Conservation (phyloP, 2,888 invertebrate species). For the Hemicrepidius hirtus region DNA sequence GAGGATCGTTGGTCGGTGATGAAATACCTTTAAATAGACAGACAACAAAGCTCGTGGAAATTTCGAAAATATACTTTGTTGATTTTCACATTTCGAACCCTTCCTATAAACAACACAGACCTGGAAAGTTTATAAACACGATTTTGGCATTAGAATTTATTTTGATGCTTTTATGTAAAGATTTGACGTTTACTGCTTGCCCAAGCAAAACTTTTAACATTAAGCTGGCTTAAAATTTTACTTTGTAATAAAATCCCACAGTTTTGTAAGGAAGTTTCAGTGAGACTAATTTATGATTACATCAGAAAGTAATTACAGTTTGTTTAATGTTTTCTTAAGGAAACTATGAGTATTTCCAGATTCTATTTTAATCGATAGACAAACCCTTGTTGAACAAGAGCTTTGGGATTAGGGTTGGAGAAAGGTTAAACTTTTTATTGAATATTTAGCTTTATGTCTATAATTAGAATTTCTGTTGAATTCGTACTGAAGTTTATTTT, state of each 20-base stretch:
- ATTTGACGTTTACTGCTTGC: constrained; percentile 9
- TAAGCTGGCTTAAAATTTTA: constrained; percentile 1
- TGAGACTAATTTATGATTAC: not conserved
- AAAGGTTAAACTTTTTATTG: not conserved
- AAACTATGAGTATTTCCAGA: not conserved
- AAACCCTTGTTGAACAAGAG: not conserved
- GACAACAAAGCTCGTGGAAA: constrained; percentile 14
- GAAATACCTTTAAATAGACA: constrained; percentile 19
- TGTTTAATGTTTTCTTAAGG: too few species aligned
- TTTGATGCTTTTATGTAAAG: constrained; percentile 1
- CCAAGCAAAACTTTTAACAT: constrained; percentile 13
- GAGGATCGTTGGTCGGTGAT: constrained; percentile 10
- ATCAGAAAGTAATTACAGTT: not conserved
- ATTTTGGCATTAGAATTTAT: constrained; percentile 16
- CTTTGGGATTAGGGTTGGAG: too few species aligned
- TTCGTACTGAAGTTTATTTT: constrained; percentile 16
- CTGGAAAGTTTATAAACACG: constrained; percentile 9
- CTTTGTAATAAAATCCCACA: not conserved
- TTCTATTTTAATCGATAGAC: not conserved
- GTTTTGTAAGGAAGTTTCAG: too few species aligned
- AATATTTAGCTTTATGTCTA: constrained; percentile 10
- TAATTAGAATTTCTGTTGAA: constrained; percentile 5
- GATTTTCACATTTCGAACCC: constrained; percentile 12
- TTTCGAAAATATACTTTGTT: constrained; percentile 1
- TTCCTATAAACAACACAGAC: constrained; percentile 1